phyloP scores from a whole-genome alignment of 1,140 invertebrate species.

The Hyles vespertilio region DNA sequence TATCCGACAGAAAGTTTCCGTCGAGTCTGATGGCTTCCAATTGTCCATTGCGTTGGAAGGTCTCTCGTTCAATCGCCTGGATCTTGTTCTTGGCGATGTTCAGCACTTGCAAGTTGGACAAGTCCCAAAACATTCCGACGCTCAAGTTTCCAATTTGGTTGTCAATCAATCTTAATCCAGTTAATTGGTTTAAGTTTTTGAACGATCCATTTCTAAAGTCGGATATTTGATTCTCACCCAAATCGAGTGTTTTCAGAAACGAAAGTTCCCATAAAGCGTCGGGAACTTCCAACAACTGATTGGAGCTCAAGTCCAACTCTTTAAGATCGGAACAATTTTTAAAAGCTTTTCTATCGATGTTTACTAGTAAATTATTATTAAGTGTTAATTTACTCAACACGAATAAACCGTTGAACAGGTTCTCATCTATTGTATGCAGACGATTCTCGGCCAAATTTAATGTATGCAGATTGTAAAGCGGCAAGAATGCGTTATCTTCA shows the following conservation, averaged over 20 bases:
- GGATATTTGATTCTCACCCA: constrained; percentile 91
- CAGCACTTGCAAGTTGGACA: constrained; percentile 88
- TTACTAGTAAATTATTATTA: constrained; percentile 89
- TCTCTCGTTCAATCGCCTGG: constrained; percentile 86
- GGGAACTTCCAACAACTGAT: constrained; percentile 87
- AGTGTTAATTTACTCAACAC: constrained; percentile 89
- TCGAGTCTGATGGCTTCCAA: constrained; percentile 91
- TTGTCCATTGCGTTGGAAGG: constrained; percentile 86
- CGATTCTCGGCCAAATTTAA: constrained; percentile 91
- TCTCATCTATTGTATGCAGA: constrained; percentile 86
- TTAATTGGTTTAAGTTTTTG: constrained; percentile 88
- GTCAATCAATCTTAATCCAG: constrained; percentile 88
- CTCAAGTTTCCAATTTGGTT: constrained; percentile 91
- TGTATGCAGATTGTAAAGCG: constrained; percentile 90
- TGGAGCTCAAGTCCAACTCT: constrained; percentile 91
- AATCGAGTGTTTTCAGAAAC: constrained; percentile 89
- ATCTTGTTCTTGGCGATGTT: constrained; percentile 93
- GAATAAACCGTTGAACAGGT: constrained; percentile 89
- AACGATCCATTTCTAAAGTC: constrained; percentile 89
- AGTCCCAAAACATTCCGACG: constrained; percentile 89
- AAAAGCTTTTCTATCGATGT: constrained; percentile 89
- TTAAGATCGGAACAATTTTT: constrained; percentile 93
- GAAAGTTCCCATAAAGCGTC: constrained; percentile 87
- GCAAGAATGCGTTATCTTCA: constrained; percentile 90
- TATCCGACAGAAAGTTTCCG: constrained; percentile 89